Percentiles rank a stretch among this genome's conserved stretches.
These are phyloP conservation scores for Riparia riparia DNA, from an alignment of 2,113 vertebrate species.

Conservation along the genomic window DNA sequence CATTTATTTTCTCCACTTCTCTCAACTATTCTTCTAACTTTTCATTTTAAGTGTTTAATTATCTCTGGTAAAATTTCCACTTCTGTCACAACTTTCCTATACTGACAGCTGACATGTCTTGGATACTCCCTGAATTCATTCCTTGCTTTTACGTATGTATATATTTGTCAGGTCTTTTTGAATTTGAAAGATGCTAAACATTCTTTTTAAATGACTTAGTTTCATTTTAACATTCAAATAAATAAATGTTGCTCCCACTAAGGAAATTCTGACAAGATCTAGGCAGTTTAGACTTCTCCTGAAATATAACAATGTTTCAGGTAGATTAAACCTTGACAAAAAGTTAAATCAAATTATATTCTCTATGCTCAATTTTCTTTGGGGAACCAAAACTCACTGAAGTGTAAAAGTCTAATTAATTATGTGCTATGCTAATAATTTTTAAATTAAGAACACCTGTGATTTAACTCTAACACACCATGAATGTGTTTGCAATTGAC, in stretches of 20 bases:
- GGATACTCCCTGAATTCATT: neutral
- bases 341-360: conserved; percentile 83
- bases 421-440: conserved; percentile 79
- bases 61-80: neutral
- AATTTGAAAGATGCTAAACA: neutral
- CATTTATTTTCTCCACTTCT: neutral
- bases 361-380: conserved; percentile 77
- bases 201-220: neutral
- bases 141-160: neutral
- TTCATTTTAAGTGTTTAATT: conserved; percentile 13
- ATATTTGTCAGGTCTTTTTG: neutral
- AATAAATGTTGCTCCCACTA: neutral
- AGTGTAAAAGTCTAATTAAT: conserved; percentile 84
- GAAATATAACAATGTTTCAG: conserved; percentile 74
- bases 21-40: neutral
- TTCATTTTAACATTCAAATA: neutral
- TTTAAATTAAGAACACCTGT: conserved; percentile 80
- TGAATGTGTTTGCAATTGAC: conserved; percentile 52
- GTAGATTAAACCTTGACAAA: conserved; percentile 80
- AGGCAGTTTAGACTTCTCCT: conserved; percentile 61
- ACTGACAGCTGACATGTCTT: neutral
- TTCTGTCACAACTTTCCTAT: neutral
- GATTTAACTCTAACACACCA: conserved; percentile 67
- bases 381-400: conserved; percentile 73
- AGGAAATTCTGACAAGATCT: conserved; percentile 45